Evolutionary conservation across 2,797 vertebrate species (phyloP), one percentile per base, ranked within the genome.

Genomic region (Gymnoscopelus microlampas): DNA sequence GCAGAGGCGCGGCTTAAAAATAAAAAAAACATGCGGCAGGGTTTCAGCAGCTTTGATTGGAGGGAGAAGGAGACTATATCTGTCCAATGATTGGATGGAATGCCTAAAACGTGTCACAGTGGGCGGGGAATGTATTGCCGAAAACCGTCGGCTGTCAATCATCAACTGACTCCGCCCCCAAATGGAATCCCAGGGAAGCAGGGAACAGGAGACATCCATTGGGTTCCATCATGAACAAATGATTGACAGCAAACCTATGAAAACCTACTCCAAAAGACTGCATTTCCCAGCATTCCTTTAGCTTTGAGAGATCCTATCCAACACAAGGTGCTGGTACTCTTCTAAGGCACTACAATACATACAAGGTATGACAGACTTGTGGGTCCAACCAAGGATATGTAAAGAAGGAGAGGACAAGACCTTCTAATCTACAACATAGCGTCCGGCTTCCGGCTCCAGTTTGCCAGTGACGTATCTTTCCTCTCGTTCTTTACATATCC

Each of bases 21-120:
- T 39, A 87, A 87, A 81, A 77, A 51, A 51, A 51, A 85, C 88
- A 93, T 92, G 91, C 85, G 63, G 26, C 85, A 92, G 81, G 19
- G 81, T 63, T 87, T 86, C 74, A 91, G 90, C 88, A 92, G 90
- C 85, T 90, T 81, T 76, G 82, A 82, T 50, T 80, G 84, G 77
- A 87, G 65, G 65, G 71, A 83, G 68, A 60, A 58, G 39, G 76
- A 74, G 39, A 32, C 39, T 62, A 77, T n/a, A 11, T 54, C 62
- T 39, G 75, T 70, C 67, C 75, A 54, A 26, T 68, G 66, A 79
- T 59, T 74, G 55, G 56, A 72, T 53, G 50, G 71, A 59, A 68
- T 63, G 74, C 10, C 29, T 68, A 47, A 57, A 61, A 48, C 12
- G 66, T 66, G 19, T 60, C 35, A 23, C 47, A 61, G 54, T 48